Percentiles rank a stretch among this genome's conserved stretches.
Conservation (phyloP, 2,113 vertebrate species). For the Myxocyprinus asiaticus region DNA sequence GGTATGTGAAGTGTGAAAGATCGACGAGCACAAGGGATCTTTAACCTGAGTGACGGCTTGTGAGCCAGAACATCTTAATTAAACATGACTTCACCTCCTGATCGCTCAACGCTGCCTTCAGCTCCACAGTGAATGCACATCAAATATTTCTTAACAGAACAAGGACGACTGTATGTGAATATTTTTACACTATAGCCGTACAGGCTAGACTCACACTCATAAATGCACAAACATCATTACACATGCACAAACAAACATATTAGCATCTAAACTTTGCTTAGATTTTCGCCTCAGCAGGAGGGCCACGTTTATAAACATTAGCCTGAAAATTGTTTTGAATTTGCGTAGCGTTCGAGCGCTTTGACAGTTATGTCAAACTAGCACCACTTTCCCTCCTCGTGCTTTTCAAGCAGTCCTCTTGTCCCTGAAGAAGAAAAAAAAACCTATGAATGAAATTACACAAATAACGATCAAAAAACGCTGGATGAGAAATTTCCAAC, state of each 20-base stretch:
- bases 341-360: constrained; percentile 51
- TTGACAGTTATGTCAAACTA: constrained; percentile 59
- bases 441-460: constrained; percentile 61
- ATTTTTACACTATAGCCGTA: constrained; percentile 18
- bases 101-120: constrained; percentile 36
- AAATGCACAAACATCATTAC: constrained; percentile 35
- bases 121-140: constrained; percentile 49
- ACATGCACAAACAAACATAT: constrained; percentile 43
- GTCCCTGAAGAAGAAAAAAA: constrained; percentile 25
- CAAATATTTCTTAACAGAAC: constrained; percentile 55
- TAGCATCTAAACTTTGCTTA: constrained; percentile 46
- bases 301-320: constrained; percentile 62
- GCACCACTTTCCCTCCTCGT: constrained; percentile 47
- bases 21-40: constrained; percentile 53
- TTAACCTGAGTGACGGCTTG: constrained; percentile 56
- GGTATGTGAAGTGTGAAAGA: constrained; percentile 55
- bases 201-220: constrained; percentile 18
- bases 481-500: constrained; percentile 24
- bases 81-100: constrained; percentile 60
- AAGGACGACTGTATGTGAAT: constrained; percentile 45
- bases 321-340: constrained; percentile 57
- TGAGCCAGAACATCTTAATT: constrained; percentile 57
- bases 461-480: constrained; percentile 56
- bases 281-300: constrained; percentile 45
- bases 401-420: constrained; percentile 47